Conservation (phyloP, 2,888 invertebrate genomes). For the Eupithecia tripunctaria region DNA sequence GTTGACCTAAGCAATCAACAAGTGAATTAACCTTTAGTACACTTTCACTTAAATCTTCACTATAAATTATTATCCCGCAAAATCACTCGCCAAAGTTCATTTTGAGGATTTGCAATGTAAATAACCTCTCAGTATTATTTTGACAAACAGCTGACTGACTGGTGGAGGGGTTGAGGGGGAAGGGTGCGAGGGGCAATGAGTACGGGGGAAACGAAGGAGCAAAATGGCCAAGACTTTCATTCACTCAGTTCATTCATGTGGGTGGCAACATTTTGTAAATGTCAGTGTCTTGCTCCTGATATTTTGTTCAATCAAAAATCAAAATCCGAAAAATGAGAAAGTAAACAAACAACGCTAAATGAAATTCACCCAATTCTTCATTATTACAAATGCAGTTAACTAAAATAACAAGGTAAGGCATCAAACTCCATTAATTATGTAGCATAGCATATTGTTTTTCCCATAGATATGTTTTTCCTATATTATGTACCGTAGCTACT, state of each 20-base stretch:
- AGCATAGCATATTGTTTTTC: neutral
- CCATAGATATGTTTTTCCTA: too few relatives aligned
- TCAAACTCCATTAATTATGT: neutral
- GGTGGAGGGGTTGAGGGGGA: neutral
- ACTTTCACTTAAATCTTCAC: slow-evolving; percentile 4
- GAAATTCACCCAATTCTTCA: neutral
- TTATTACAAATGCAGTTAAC: neutral
- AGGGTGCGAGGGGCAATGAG: neutral
- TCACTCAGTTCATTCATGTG: neutral
- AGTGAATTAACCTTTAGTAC: neutral
- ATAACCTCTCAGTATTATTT: slow-evolving; percentile 4
- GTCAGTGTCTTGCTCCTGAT: neutral
- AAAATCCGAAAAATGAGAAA: neutral
- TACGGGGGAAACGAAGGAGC: neutral
- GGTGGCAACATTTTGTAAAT: neutral
- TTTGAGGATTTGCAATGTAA: neutral
- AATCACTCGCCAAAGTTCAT: neutral
- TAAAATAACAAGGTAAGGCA: neutral
- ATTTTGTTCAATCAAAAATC: neutral
- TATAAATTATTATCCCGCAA: neutral
- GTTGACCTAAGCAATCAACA: neutral
- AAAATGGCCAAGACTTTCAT: neutral
- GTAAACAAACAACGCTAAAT: neutral
- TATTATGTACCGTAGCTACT: neutral
- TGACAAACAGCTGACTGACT: slow-evolving; percentile 15